Conservation (phyloP, 2,113 vertebrate species). For the Rhabdomys dilectus region DNA sequence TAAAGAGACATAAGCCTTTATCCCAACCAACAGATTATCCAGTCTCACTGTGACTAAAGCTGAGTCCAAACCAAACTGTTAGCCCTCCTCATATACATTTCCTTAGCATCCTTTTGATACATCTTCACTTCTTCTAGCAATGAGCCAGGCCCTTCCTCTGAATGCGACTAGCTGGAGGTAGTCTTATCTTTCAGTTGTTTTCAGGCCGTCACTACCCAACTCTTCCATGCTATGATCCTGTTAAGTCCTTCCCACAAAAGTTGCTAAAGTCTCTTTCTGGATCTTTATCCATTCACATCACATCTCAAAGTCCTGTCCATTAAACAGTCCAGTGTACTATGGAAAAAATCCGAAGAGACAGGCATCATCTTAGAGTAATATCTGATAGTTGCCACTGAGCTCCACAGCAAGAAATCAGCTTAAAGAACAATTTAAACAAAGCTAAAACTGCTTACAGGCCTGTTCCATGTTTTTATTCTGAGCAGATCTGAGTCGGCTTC, state of each 20-base stretch:
- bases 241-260: neutral
- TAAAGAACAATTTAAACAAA: neutral
- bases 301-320: neutral
- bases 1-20: slow-evolving; percentile 16
- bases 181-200: neutral
- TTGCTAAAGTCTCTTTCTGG: neutral
- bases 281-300: neutral
- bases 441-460: neutral
- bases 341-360: neutral
- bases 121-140: neutral
- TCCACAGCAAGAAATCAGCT: neutral
- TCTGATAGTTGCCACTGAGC: neutral
- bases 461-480: neutral
- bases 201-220: neutral
- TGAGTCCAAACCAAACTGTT: neutral
- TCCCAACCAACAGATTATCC: neutral
- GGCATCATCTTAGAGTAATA: neutral
- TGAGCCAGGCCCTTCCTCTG: neutral
- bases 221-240: neutral
- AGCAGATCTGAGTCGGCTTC: neutral
- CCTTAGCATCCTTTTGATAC: neutral
- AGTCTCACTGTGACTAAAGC: neutral
- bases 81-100: neutral
- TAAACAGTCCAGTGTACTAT: neutral
- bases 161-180: neutral